Conservation (phyloP, 2,113 vertebrate species). For the Erinaceus europaeus region DNA sequence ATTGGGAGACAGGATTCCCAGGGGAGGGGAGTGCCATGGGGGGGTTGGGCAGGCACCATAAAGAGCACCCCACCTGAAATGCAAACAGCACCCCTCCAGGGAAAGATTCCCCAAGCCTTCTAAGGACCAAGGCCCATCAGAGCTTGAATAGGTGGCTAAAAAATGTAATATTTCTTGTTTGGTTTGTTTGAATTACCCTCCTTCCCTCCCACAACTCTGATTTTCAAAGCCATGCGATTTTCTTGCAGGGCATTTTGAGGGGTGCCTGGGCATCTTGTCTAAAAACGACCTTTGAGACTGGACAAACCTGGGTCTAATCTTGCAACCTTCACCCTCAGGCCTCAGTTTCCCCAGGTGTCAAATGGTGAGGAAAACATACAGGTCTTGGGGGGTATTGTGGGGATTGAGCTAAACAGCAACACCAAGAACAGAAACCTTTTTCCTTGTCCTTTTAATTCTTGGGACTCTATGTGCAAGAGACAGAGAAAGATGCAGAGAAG, state of each 20-base stretch:
- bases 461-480: neutral
- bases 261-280: neutral
- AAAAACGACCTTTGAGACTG: neutral
- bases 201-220: neutral
- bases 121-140: neutral
- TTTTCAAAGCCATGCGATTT: constrained; percentile 15
- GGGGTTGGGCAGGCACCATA: neutral
- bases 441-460: neutral
- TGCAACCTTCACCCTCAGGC: neutral
- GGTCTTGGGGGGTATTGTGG: accelerated
- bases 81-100: neutral
- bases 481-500: neutral
- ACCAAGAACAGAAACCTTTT: neutral
- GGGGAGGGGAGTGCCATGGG: neutral
- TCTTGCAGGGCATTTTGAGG: neutral
- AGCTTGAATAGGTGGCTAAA: constrained; percentile 29
- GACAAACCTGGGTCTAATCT: neutral
- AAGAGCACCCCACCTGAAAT: neutral
- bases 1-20: neutral
- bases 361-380: neutral
- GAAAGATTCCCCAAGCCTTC: neutral
- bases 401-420: neutral
- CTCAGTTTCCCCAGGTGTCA: constrained; percentile 27
- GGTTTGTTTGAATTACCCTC: constrained; percentile 30
- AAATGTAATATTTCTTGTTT: constrained; percentile 63